Percentiles rank a stretch among this genome's conserved stretches.
Conservation (phyloP, 1,140 invertebrate genomes). For the Camponotus floridanus region DNA sequence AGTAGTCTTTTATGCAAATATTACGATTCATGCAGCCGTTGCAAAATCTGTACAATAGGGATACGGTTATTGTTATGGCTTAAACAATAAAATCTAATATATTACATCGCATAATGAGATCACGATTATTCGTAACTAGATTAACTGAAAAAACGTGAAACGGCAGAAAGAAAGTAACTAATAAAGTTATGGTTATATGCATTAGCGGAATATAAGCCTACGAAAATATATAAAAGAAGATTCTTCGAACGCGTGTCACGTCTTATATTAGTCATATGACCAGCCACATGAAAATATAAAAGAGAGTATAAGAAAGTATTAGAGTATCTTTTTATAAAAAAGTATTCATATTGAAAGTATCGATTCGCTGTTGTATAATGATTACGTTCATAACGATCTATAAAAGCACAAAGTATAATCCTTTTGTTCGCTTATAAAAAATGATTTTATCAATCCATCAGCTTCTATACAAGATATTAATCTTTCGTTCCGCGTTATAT, state of each 20-base stretch:
- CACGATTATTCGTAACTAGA: not conserved
- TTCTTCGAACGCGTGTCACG: not conserved
- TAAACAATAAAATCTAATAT: not conserved
- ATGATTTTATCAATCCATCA: conserved; percentile 4
- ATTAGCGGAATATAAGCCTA: not conserved
- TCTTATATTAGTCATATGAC: not conserved
- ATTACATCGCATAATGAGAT: conserved; percentile 11
- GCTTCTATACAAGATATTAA: conserved; percentile 6
- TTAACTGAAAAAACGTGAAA: not conserved
- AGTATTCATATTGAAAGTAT: not conserved
- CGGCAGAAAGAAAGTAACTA: not conserved
- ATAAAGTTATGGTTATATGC: not conserved
- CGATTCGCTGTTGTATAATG: not conserved
- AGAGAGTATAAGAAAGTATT: not conserved
- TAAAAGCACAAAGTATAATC: not conserved
- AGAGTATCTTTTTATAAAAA: not conserved
- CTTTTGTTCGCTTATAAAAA: conserved; percentile 14
- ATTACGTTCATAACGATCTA: not conserved
- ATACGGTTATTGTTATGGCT: conserved; percentile 7
- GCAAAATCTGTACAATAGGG: not conserved
- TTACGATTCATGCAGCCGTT: conserved; percentile 8
- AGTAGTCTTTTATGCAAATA: not conserved
- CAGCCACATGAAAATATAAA: not conserved
- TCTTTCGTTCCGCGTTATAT: not conserved
- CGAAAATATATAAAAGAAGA: not conserved